A percentile compares a stretch with the other conserved stretches of the same genome.
phyloP scores from a whole-genome alignment of 2,797 vertebrate species.

The Pipistrellus pipistrellus region DNA sequence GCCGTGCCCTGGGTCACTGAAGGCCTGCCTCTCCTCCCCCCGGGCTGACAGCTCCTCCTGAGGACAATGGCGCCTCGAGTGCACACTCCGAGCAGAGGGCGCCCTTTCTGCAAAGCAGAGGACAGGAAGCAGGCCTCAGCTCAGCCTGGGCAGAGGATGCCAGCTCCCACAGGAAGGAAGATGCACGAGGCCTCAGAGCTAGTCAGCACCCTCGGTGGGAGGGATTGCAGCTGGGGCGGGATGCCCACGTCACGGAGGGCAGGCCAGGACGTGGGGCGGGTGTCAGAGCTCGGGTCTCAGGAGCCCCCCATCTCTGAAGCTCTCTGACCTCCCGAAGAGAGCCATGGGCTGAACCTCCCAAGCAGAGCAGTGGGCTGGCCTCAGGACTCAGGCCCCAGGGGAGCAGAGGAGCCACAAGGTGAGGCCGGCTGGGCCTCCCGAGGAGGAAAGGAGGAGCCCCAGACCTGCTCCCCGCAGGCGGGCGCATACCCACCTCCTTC shows the following conservation, averaged over 20 bases:
- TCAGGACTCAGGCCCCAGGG: neutral
- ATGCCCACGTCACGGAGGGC: neutral
- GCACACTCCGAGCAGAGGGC: neutral
- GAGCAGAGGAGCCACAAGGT: neutral
- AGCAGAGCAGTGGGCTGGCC: neutral
- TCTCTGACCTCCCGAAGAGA: neutral
- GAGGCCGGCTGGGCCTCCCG: neutral
- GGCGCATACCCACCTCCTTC: neutral
- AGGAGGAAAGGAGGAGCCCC: neutral
- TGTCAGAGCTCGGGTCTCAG: neutral
- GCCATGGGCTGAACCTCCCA: neutral
- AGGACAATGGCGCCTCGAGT: neutral
- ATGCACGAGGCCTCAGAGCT: too few species aligned
- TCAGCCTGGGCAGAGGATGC: neutral
- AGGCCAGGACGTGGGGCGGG: fast-evolving
- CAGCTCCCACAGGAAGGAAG: neutral
- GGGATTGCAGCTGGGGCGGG: neutral
- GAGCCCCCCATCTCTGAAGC: neutral
- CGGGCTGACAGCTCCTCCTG: neutral
- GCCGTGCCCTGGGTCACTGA: fast-evolving
- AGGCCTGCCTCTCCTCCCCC: neutral
- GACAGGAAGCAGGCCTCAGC: neutral
- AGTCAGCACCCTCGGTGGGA: fast-evolving
- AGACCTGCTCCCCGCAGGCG: neutral
- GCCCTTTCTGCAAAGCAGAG: neutral